These are phyloP conservation scores for Oncorhynchus masou DNA, from an alignment of 2,113 vertebrate genomes.

Conservation along the genomic window DNA sequence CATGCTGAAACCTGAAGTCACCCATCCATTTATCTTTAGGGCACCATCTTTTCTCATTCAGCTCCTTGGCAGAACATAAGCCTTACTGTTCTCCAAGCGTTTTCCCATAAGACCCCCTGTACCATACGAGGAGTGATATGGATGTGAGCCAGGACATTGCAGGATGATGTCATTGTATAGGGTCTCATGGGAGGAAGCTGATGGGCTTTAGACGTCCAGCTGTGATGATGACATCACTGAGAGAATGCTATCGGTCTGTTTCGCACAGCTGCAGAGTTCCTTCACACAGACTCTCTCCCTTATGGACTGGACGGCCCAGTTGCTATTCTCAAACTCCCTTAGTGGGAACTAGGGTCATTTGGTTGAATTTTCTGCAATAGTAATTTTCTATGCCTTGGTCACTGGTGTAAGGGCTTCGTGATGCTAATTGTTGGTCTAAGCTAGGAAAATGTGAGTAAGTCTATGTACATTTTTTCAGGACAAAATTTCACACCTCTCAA, in stretches of 20 bases:
- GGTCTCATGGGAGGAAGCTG: constrained; percentile 45
- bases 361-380: constrained; percentile 17
- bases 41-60: neutral
- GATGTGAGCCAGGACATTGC: constrained; percentile 26
- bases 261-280: constrained; percentile 57
- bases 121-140: constrained; percentile 5
- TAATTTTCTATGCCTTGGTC: neutral
- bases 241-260: constrained; percentile 43
- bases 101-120: neutral
- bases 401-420: neutral
- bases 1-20: neutral
- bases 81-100: constrained; percentile 15
- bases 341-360: constrained; percentile 25
- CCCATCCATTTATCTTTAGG: neutral
- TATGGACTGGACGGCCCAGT: neutral
- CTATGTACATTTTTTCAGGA: neutral
- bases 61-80: neutral
- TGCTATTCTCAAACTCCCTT: constrained; percentile 6
- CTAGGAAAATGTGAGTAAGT: neutral
- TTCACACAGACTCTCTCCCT: neutral
- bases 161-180: constrained; percentile 38
- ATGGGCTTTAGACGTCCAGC: constrained; percentile 58
- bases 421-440: constrained; percentile 16
- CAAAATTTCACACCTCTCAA: constrained; percentile 21
- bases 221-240: constrained; percentile 56